phyloP scores from a whole-genome alignment of 2,797 vertebrate genomes.

The Chrosomus eos region DNA sequence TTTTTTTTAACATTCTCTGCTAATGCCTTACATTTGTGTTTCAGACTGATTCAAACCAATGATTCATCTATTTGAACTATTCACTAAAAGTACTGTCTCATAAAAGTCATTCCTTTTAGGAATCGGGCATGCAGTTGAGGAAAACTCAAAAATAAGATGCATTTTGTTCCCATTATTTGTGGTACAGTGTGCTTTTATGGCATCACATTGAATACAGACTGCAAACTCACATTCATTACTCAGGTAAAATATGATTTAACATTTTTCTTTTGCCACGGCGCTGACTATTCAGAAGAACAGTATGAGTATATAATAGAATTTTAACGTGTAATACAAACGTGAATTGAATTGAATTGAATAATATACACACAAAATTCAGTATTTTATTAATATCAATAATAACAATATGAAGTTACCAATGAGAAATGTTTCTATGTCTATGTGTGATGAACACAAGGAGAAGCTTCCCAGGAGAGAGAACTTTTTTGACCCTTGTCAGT shows the following conservation, averaged over 20 bases:
- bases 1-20: not conserved
- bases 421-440: not conserved
- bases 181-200: not conserved
- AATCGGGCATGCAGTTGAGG: not conserved
- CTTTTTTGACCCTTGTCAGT: slow-evolving; percentile 13
- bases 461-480: not conserved
- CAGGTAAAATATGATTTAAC: not conserved
- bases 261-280: not conserved
- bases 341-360: too few species aligned
- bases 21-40: not conserved
- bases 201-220: not conserved
- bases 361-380: not conserved
- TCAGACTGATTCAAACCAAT: not conserved
- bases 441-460: slow-evolving; percentile 1
- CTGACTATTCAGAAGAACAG: not conserved
- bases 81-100: not conserved
- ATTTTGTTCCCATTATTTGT: not conserved
- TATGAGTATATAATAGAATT: not conserved
- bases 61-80: not conserved
- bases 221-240: not conserved
- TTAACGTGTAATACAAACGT: rapidly evolving
- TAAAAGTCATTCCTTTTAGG: not conserved
- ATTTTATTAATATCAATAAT: not conserved
- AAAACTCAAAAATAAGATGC: not conserved
- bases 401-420: not conserved